Conservation (phyloP, 2,888 invertebrate genomes). For the Drosophila colorata region DNA sequence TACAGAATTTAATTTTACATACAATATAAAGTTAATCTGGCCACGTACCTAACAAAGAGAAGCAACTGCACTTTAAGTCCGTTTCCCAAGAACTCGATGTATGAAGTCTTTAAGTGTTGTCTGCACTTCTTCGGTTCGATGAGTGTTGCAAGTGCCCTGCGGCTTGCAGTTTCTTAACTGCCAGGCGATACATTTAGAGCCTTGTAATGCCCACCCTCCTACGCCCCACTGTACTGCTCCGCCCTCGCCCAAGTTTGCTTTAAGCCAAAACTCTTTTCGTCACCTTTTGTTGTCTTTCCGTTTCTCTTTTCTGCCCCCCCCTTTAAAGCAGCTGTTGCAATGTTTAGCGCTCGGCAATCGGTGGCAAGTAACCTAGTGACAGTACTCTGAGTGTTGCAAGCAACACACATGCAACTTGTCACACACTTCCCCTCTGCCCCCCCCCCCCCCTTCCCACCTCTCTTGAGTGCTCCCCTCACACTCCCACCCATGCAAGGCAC, state of each 20-base stretch:
- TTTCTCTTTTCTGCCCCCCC: neutral
- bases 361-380: constrained; percentile 30
- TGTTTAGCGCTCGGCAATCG: constrained; percentile 19
- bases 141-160: constrained; percentile 26
- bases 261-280: constrained; percentile 35
- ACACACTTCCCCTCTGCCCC: neutral
- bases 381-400: constrained; percentile 10
- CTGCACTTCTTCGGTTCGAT: constrained; percentile 28
- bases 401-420: constrained; percentile 11
- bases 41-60: neutral
- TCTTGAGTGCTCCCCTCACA: too few relatives aligned
- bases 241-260: constrained; percentile 2
- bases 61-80: constrained; percentile 17
- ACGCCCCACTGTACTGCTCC: neutral
- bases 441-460: neutral
- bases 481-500: constrained; percentile 38
- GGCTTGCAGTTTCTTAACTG: constrained; percentile 44
- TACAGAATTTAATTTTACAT: constrained; percentile 1
- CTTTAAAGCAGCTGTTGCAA: constrained; percentile 25
- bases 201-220: constrained; percentile 5
- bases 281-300: constrained; percentile 15
- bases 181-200: constrained; percentile 34
- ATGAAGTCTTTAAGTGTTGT: constrained; percentile 43
- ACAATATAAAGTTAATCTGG: neutral
- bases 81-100: constrained; percentile 50